Percentiles rank a stretch among this genome's conserved stretches.
Conservation (phyloP, 2,888 invertebrate genomes). For the Orgyia antiqua region DNA sequence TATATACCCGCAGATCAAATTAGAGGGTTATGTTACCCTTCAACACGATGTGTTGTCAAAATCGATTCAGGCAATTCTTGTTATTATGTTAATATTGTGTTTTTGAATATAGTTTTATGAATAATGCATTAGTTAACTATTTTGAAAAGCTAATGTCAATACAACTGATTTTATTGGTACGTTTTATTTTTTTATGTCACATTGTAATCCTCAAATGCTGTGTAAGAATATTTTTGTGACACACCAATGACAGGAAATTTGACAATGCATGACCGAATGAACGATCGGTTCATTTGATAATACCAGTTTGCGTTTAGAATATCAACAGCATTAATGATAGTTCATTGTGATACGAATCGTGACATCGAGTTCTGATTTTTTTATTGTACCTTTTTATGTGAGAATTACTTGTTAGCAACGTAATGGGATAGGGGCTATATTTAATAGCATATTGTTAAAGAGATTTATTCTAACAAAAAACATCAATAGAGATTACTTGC, state of each 20-base stretch:
- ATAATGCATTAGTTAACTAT: conserved; percentile 28
- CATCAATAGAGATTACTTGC: conserved; percentile 18
- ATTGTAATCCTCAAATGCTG: conserved; percentile 46
- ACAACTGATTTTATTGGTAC: conserved; percentile 28
- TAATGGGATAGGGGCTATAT: conserved; percentile 19
- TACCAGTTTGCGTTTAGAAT: conserved; percentile 29
- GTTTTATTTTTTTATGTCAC: conserved; percentile 26
- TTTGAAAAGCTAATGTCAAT: conserved; percentile 31
- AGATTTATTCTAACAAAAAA: conserved; percentile 7
- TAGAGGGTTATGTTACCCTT: conserved; percentile 50
- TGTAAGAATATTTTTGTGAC: conserved; percentile 34
- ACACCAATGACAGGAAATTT: conserved; percentile 35
- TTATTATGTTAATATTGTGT: conserved; percentile 42
- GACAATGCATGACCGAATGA: conserved; percentile 38
- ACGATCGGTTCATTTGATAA: conserved; percentile 36
- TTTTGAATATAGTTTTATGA: conserved; percentile 29
- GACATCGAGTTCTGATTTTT: conserved; percentile 27
- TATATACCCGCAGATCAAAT: conserved; percentile 40
- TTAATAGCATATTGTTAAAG: conserved; percentile 19
- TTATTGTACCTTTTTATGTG: conserved; percentile 28
- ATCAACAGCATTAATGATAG: conserved; percentile 32
- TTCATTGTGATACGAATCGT: conserved; percentile 34
- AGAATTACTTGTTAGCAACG: conserved; percentile 25
- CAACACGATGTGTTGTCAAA: conserved; percentile 31
- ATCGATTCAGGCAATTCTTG: conserved; percentile 28